These are phyloP conservation scores for Scolopax rusticola DNA, from an alignment of 2,797 vertebrate species.

Conservation along the genomic window DNA sequence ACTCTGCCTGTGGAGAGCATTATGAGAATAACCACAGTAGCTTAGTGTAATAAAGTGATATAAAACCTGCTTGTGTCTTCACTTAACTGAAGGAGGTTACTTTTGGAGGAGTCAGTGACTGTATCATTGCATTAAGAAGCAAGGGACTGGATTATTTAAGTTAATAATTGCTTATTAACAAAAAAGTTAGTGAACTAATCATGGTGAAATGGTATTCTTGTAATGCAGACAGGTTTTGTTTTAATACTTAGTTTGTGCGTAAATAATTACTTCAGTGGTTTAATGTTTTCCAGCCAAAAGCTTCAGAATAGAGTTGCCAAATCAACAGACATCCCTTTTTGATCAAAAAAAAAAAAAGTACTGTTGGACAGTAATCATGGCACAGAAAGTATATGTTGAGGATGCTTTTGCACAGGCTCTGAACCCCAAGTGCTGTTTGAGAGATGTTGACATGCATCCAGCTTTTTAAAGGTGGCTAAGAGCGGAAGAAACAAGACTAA, in stretches of 20 bases:
- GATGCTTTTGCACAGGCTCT: neutral
- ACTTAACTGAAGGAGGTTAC: neutral
- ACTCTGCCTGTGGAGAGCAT: neutral
- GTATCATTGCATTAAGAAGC: neutral
- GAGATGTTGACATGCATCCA: neutral
- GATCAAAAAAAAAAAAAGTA: neutral
- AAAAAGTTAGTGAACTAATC: constrained; percentile 21
- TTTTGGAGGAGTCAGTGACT: neutral
- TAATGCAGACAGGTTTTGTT: constrained; percentile 27
- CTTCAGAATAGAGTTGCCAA: neutral
- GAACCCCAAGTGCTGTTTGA: neutral
- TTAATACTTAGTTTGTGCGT: neutral
- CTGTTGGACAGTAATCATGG: neutral
- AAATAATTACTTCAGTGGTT: constrained; percentile 64
- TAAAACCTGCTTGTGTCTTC: neutral
- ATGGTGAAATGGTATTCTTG: constrained; percentile 10
- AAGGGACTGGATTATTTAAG: no score
- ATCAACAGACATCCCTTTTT: neutral
- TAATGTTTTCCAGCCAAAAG: constrained; percentile 38
- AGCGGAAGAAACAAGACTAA: neutral
- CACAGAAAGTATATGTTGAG: neutral
- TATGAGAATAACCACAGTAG: neutral
- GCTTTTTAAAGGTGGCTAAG: neutral
- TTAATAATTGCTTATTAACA: constrained; percentile 46
- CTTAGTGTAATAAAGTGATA: neutral